These are phyloP conservation scores for Tolmerus cingulatus DNA, from an alignment of 2,888 invertebrate genomes.

Conservation along the genomic window DNA sequence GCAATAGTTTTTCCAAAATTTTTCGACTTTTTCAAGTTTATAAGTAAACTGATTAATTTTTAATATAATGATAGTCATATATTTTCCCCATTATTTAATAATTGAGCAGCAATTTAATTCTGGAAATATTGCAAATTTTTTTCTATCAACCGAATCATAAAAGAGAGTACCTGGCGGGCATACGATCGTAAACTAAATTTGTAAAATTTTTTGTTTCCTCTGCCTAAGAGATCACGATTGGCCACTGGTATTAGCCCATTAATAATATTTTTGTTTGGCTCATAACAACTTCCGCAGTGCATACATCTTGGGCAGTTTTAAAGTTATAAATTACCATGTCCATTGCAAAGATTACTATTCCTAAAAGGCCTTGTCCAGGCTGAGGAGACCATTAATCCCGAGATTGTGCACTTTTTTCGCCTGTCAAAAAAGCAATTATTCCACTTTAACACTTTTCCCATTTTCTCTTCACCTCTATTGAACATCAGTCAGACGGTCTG, in stretches of 20 bases:
- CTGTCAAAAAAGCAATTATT: slow-evolving; percentile 39
- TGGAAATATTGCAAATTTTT: no score
- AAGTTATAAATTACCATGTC: slow-evolving; percentile 30
- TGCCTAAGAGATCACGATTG: no score
- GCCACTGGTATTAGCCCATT: background rate
- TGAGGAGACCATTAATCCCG: slow-evolving; percentile 15
- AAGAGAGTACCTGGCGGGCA: no score
- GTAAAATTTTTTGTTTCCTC: no score
- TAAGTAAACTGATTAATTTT: no score
- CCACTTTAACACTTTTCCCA: slow-evolving; percentile 44
- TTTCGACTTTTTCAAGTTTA: no score
- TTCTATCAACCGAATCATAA: no score
- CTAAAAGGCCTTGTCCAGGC: slow-evolving; percentile 23
- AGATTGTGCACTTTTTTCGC: slow-evolving; percentile 36
- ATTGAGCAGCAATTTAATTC: no score
- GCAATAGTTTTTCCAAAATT: no score
- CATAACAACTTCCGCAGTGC: background rate
- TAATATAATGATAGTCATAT: no score
- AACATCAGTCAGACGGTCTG: slow-evolving; percentile 43
- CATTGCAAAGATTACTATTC: slow-evolving; percentile 4
- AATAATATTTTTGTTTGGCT: background rate
- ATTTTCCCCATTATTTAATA: no score
- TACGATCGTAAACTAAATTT: no score
- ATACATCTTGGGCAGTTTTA: slow-evolving; percentile 28
- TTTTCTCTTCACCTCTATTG: slow-evolving; percentile 45